Evolutionary conservation across 2,888 invertebrate genomes (phyloP), one percentile per base, ranked within the genome.

Genomic region (Drosophila formosana): DNA sequence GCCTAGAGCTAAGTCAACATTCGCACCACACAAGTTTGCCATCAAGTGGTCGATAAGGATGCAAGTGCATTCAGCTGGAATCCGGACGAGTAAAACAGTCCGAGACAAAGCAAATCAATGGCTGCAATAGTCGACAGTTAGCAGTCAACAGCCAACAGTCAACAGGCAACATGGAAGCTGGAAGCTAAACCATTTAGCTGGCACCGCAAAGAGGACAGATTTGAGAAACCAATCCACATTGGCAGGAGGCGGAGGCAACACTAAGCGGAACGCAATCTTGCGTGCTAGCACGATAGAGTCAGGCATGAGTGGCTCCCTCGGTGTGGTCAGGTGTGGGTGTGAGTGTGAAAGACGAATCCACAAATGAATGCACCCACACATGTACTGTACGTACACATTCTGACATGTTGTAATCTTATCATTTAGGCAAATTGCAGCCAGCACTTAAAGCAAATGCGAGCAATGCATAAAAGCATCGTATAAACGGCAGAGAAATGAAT

Each of bases 371-470:
- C 39, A 41, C 39, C 28, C 50, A 26, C 23, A 30, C 41, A 18
- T 18, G 18, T 18, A 18, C 18, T 1, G n/a, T 7, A 34, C 23
- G 25, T 11, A 2, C 50, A 18, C 23, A 32, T 30, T 43, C 13
- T 9, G 13, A 52, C 37, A 61, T 13, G 23, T 37, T 65, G 53
- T 64, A 73, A 65, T 70, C 79, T 81, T 67, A 74, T 71, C 71
- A 79, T 49, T 81, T 81, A 72, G 67, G 55, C 68, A 80, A 82
- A 86, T 76, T 76, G 74, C 70, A 57, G 66, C 23, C 47, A 53
- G 80, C 82, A 78, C 80, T 85, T 70, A 66, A 70, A 56, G 50
- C 68, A 57, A n/a, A 50, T 62, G 64, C 57, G 51, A 5, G 39
- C 39, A 49, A 43, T 41, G 53, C 25, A 50, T 55, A 50, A 37